A percentile compares a stretch with the other conserved stretches of the same genome.
Conservation (phyloP, 2,888 invertebrate genomes). For the Eledona agricola region DNA sequence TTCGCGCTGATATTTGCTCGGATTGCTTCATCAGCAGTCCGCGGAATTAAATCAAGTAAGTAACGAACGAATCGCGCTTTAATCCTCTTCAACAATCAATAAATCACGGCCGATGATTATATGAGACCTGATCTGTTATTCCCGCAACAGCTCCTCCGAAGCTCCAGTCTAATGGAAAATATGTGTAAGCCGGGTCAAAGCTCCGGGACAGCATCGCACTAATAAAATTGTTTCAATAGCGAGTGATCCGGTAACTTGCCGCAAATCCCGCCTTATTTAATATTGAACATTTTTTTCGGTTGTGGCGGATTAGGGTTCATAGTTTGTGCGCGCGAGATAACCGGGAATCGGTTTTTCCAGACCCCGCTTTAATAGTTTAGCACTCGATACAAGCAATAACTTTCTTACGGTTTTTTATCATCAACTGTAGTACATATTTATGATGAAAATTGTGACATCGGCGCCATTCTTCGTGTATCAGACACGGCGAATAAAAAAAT, state of each 20-base stretch:
- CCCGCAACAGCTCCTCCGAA: neutral
- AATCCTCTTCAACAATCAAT: too few relatives aligned
- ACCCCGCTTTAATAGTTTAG: too few relatives aligned
- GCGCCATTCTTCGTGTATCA: too few relatives aligned
- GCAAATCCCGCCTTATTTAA: conserved; percentile 12
- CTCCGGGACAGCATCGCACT: conserved; percentile 9
- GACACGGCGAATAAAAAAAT: too few relatives aligned
- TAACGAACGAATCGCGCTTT: neutral
- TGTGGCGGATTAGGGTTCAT: neutral
- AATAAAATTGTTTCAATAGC: conserved; percentile 17
- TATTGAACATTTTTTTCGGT: conserved; percentile 3
- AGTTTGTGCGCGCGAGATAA: too few relatives aligned
- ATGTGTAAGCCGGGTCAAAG: conserved; percentile 28
- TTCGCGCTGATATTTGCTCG: conserved; percentile 12
- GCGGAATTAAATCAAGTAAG: neutral
- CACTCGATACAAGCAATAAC: too few relatives aligned
- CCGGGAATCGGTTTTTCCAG: too few relatives aligned
- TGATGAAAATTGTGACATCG: too few relatives aligned
- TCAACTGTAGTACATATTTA: too few relatives aligned
- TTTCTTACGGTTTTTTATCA: too few relatives aligned
- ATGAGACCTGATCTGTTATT: too few relatives aligned
- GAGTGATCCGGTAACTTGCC: conserved; percentile 10
- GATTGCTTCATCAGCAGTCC: conserved; percentile 22
- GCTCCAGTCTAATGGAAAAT: conserved; percentile 30
- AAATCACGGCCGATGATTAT: too few relatives aligned